Conservation (phyloP, 1,140 invertebrate species). For the Psix sp. region DNA sequence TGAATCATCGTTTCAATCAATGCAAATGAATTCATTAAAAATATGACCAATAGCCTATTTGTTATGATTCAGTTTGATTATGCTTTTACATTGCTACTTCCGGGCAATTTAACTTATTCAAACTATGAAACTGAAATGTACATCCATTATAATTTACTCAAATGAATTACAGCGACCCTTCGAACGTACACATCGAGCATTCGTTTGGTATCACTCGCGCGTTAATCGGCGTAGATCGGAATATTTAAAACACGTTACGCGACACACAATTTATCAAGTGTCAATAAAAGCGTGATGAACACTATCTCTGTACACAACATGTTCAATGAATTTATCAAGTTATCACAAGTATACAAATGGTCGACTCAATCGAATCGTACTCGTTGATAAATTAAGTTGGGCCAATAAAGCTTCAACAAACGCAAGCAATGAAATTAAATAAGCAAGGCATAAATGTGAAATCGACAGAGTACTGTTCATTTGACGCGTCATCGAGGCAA, state of each 20-base stretch:
- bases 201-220: neutral
- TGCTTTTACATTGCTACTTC: no score
- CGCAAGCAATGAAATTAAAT: neutral
- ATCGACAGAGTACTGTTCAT: neutral
- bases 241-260: neutral
- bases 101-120: no score
- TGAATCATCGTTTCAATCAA: no score
- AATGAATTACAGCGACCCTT: no score
- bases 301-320: neutral
- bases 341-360: neutral
- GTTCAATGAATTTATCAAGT: neutral
- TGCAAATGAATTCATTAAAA: no score
- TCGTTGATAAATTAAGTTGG: neutral
- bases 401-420: constrained; percentile 1
- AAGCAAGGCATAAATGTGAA: neutral
- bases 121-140: no score
- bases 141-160: no score
- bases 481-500: neutral
- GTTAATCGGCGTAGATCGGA: neutral
- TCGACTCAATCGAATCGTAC: neutral
- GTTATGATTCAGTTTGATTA: no score
- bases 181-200: no score
- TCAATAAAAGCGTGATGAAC: neutral
- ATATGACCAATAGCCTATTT: no score
- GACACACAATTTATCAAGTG: constrained; percentile 5